Base-by-base conservation (phyloP, 2,113 vertebrate species). In the Mobula hypostoma region DNA sequence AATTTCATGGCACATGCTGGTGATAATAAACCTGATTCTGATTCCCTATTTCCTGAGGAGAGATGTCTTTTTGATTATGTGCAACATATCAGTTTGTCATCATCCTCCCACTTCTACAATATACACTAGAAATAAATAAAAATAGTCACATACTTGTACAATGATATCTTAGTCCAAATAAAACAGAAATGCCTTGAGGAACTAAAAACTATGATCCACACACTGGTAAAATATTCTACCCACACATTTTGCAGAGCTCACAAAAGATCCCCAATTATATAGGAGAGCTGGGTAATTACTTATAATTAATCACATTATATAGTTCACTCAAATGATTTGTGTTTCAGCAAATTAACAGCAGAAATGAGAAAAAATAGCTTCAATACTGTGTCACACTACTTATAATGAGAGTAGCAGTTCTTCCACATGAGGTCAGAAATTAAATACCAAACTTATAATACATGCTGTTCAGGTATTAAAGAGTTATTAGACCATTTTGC, bases 151-250 rank as follows among this genome's bases (percentile, higher is more conserved):
- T 87, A 61, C 61, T 88, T 88, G 61, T 88, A 29, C 83, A 88
- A 12, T 29, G 61, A 63, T 56, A 63, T 9, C 61, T 90, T 90
- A n/a, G 85, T 7, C 61, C 61, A 90, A 27, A 32, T 66, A 32
- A 90, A 90, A 90, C 29, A 90, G n/a, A 66, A 66, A n/a, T 90
- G 85, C 85, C 85, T 90, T 68, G 85, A 66, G 29, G 85, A 29
- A 32, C 61, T 90, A 63, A 68, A 68, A 90, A 29, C 85, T 90
- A 63, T 68, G 66, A 66, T 90, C 29, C 58, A 29, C 61, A 32
- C 85, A 90, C 15, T 7, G 17, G 85, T 68, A 90, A 90, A 90
- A 90, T 36, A 90, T 68, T 68, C 61, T 66, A 32, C 61, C 29
- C 85, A 66, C 85, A 90, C 9, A 15, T 66, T 63, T 88, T 66